These are phyloP conservation scores for Lycopodina hypogea DNA, from an alignment of 37 sponge, comb jelly and placozoan species.

Conservation along the genomic window DNA sequence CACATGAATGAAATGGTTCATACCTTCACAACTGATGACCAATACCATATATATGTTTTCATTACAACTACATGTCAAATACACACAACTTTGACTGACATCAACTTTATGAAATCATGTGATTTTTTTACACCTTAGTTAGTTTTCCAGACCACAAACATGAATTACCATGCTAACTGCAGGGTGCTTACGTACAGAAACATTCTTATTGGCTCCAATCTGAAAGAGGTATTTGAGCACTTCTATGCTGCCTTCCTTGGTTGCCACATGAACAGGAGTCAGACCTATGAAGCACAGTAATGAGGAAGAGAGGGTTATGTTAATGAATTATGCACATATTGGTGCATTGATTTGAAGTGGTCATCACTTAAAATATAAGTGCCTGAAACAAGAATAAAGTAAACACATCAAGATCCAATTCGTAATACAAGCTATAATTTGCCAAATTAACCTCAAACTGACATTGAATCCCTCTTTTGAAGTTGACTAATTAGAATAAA, in stretches of 20 bases:
- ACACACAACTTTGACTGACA: no score
- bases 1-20: neutral
- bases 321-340: no score
- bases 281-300: slow-evolving; percentile 56
- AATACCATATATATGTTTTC: no score
- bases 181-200: slow-evolving; percentile 50
- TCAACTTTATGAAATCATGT: no score
- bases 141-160: no score
- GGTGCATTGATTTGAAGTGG: neutral
- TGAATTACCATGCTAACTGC: no score
- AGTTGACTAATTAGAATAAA: no score
- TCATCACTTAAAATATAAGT: neutral
- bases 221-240: slow-evolving; percentile 74
- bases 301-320: neutral
- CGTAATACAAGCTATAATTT: no score
- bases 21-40: neutral
- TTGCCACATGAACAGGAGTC: slow-evolving; percentile 71
- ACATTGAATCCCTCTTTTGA: no score
- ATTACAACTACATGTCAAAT: no score
- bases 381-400: neutral
- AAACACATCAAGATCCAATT: neutral
- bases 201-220: slow-evolving; percentile 75
- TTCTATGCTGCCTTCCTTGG: slow-evolving; percentile 66
- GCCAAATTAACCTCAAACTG: no score
- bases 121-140: no score